A percentile compares a stretch with the other conserved stretches of the same genome.
Evolutionary conservation across 2,113 vertebrate species (phyloP).

Genomic region (Caranx melampygus): DNA sequence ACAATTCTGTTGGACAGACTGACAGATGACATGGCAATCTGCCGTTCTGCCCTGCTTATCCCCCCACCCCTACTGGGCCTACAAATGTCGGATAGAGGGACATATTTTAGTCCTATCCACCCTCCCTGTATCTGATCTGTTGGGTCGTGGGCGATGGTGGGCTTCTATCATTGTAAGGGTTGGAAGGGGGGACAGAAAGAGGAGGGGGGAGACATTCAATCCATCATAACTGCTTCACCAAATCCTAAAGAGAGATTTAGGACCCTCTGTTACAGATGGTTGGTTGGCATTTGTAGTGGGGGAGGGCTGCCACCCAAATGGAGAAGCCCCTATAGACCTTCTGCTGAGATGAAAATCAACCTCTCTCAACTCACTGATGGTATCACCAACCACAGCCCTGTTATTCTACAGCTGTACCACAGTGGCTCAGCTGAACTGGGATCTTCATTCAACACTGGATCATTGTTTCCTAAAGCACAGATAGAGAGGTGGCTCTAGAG

Average conservation of each 20-base stretch:
- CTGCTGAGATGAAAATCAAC: neutral
- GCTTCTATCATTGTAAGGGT: slow-evolving; percentile 9
- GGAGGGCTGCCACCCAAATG: neutral
- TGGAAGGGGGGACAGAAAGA: no score
- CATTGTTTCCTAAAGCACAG: neutral
- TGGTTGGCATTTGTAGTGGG: neutral
- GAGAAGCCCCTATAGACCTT: neutral
- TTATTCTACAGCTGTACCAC: neutral
- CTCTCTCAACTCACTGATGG: neutral
- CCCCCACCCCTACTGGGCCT: neutral
- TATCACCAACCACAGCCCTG: neutral
- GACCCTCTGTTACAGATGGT: neutral
- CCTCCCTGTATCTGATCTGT: neutral
- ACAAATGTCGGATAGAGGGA: neutral
- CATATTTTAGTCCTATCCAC: neutral
- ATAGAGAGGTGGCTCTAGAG: neutral
- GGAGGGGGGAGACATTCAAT: neutral
- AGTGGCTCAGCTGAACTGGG: neutral
- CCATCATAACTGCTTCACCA: slow-evolving; percentile 14
- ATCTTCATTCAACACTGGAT: neutral
- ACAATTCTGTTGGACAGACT: neutral
- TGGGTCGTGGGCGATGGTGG: neutral
- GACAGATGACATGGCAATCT: neutral
- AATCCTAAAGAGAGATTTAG: neutral
- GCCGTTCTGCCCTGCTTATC: neutral